Evolutionary conservation across 2,113 vertebrate genomes (phyloP).

Genomic region (Panurus biarmicus): DNA sequence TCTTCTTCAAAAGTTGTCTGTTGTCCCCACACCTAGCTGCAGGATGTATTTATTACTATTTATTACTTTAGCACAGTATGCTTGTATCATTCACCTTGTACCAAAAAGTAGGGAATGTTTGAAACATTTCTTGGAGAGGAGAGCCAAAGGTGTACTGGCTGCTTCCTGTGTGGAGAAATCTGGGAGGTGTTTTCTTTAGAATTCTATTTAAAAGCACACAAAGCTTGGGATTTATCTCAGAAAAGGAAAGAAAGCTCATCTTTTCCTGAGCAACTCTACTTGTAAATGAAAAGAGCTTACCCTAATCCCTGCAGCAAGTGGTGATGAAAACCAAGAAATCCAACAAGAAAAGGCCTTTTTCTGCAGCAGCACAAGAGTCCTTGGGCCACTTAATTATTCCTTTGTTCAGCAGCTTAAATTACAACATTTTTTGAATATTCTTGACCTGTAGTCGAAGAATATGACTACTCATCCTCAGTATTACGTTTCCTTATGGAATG

Average conservation of each 20-base stretch:
- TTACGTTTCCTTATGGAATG: not conserved
- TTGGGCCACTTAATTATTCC: slow-evolving; percentile 26
- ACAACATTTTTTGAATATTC: slow-evolving; percentile 31
- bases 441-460: not conserved
- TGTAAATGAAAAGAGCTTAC: slow-evolving; percentile 48
- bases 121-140: not conserved
- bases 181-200: not conserved
- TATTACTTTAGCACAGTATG: not conserved
- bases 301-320: slow-evolving; percentile 18
- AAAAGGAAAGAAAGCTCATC: slow-evolving; percentile 3
- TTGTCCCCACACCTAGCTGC: not conserved
- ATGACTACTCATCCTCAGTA: not conserved
- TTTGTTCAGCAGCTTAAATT: slow-evolving; percentile 43
- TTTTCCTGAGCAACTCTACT: slow-evolving; percentile 34
- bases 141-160: not conserved
- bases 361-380: slow-evolving; percentile 8
- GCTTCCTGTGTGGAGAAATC: not conserved
- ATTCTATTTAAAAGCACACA: not conserved
- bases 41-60: not conserved
- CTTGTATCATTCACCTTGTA: not conserved
- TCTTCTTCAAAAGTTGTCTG: not conserved
- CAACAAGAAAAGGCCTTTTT: slow-evolving; percentile 9
- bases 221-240: not conserved
- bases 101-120: not conserved
- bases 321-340: slow-evolving; percentile 52